Conservation (phyloP, 2,888 invertebrate genomes). For the Parelbella ahira region DNA sequence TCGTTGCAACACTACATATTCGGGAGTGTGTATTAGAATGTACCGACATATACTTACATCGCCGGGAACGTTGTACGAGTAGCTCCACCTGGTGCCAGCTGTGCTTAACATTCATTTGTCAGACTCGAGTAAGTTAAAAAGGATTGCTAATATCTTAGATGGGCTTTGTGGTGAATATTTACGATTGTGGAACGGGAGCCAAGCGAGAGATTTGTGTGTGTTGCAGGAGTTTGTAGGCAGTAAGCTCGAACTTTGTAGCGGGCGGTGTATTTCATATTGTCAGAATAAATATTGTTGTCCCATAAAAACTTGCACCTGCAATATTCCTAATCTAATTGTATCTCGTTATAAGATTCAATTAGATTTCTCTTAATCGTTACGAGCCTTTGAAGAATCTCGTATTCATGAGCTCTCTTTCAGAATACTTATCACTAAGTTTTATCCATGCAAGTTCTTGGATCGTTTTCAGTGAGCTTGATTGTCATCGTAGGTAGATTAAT, state of each 20-base stretch:
- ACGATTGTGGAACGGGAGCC: slow-evolving; percentile 33
- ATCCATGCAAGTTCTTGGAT: too few species aligned
- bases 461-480: too few species aligned
- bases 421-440: too few species aligned
- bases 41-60: slow-evolving; percentile 60
- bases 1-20: slow-evolving; percentile 23
- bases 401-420: too few species aligned
- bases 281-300: slow-evolving; percentile 15
- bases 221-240: slow-evolving; percentile 16
- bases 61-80: slow-evolving; percentile 36
- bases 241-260: slow-evolving; percentile 12
- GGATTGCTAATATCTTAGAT: slow-evolving; percentile 74
- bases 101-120: slow-evolving; percentile 75
- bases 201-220: slow-evolving; percentile 17
- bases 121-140: slow-evolving; percentile 67
- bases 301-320: too few species aligned
- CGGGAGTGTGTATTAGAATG: slow-evolving; percentile 40
- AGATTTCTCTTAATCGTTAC: too few species aligned
- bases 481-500: too few species aligned
- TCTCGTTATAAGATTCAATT: too few species aligned
- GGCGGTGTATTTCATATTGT: slow-evolving; percentile 18
- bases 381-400: too few species aligned
- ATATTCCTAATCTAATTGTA: too few species aligned
- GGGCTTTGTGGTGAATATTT: slow-evolving; percentile 57
- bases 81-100: slow-evolving; percentile 60